These are phyloP conservation scores for Brachypodius melanocephalos DNA, from an alignment of 2,113 vertebrate species.

Conservation along the genomic window DNA sequence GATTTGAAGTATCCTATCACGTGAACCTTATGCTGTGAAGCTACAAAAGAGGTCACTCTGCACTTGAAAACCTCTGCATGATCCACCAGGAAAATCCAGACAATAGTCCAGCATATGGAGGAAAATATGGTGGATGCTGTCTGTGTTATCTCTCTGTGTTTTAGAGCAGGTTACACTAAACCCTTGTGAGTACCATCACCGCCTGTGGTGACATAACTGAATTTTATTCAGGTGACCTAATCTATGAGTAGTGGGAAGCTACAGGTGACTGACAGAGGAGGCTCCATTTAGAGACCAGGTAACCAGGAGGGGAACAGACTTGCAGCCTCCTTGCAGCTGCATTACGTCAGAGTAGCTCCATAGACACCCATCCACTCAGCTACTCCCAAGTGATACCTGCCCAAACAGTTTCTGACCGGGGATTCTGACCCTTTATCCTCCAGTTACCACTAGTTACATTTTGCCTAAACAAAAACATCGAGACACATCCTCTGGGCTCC, in stretches of 20 bases:
- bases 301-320: background rate
- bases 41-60: background rate
- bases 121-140: background rate
- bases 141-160: background rate
- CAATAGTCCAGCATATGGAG: background rate
- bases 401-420: background rate
- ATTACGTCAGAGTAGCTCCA: background rate
- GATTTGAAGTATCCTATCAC: background rate
- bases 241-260: background rate
- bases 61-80: background rate
- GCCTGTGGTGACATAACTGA: accelerated
- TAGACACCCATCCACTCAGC: background rate
- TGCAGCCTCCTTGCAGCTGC: background rate
- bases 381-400: background rate
- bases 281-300: background rate
- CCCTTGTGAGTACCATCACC: background rate
- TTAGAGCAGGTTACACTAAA: background rate
- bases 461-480: background rate
- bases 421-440: background rate
- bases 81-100: background rate
- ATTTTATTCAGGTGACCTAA: background rate
- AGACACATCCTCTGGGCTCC: background rate
- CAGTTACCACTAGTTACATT: background rate
- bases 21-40: background rate
- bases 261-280: background rate